Conservation (phyloP, 2,888 invertebrate genomes). For the Himalopsyche japonica region DNA sequence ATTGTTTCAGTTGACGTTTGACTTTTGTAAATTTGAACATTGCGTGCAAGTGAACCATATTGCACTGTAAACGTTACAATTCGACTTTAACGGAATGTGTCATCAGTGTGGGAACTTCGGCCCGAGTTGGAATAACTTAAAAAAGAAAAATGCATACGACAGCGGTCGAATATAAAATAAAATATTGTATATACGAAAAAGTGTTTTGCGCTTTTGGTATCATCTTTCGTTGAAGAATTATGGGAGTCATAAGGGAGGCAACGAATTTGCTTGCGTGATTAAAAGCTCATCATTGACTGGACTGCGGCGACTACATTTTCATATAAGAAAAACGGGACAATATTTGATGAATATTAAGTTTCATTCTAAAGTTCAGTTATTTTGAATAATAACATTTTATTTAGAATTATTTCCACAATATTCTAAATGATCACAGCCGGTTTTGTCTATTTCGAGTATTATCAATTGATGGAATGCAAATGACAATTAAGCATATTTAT, state of each 20-base stretch:
- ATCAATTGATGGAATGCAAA: too few species aligned
- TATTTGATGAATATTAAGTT: background rate
- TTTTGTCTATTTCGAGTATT: too few species aligned
- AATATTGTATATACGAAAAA: background rate
- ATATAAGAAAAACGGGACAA: background rate
- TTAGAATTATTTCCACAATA: too few species aligned
- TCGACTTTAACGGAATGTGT: background rate
- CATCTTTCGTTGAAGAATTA: background rate
- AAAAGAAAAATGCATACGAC: background rate
- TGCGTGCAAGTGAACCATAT: background rate
- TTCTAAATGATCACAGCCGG: too few species aligned
- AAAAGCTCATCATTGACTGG: constrained; percentile 5
- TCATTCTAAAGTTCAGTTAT: too few species aligned
- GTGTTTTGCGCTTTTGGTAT: background rate
- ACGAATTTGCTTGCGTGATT: constrained; percentile 9
- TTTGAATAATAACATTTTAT: too few species aligned
- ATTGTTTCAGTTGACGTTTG: too few species aligned
- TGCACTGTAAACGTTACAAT: background rate
- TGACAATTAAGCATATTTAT: too few species aligned
- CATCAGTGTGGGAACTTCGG: background rate
- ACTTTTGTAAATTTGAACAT: background rate
- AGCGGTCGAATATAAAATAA: background rate
- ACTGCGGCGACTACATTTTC: background rate
- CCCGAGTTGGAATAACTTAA: background rate
- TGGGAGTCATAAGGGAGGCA: background rate